Conservation (phyloP, 2,797 vertebrate genomes). For the Allobates femoralis region DNA sequence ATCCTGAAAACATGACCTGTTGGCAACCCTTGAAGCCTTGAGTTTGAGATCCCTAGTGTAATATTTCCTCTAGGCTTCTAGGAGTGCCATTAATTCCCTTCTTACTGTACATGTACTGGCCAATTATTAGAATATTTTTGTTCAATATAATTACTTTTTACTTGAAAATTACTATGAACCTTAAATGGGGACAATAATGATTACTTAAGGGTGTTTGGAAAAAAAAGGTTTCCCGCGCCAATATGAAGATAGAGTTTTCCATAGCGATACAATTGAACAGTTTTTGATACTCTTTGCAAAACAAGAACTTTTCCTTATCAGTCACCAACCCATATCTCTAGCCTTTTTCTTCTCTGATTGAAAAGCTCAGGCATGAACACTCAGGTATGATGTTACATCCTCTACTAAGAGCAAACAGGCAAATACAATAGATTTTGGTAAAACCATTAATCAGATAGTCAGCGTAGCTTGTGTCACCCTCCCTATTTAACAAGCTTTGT, state of each 20-base stretch:
- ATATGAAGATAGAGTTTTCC: background rate
- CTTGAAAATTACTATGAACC: too few relatives aligned
- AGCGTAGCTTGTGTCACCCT: slow-evolving; percentile 74
- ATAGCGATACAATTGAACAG: background rate
- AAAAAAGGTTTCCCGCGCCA: background rate
- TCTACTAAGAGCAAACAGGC: slow-evolving; percentile 12
- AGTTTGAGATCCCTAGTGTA: too few relatives aligned
- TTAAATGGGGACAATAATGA: too few relatives aligned
- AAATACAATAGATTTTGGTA: slow-evolving; percentile 55
- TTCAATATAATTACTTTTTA: too few relatives aligned
- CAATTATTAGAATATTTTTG: too few relatives aligned
- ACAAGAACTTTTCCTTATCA: background rate
- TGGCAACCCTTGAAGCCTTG: too few relatives aligned
- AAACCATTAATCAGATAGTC: slow-evolving; percentile 78
- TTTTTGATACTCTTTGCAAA: background rate
- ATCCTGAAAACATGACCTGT: too few relatives aligned
- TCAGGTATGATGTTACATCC: slow-evolving; percentile 17
- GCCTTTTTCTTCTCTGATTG: background rate
- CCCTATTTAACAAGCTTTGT: slow-evolving; percentile 81
- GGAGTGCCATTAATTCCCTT: too few relatives aligned
- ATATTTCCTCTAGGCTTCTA: too few relatives aligned
- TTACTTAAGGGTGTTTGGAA: too few relatives aligned
- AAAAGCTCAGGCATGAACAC: background rate
- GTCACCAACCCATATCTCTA: background rate
- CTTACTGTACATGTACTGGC: too few relatives aligned